Conservation (phyloP, 2,797 vertebrate species). For the Mormyrus hasselquistii region DNA sequence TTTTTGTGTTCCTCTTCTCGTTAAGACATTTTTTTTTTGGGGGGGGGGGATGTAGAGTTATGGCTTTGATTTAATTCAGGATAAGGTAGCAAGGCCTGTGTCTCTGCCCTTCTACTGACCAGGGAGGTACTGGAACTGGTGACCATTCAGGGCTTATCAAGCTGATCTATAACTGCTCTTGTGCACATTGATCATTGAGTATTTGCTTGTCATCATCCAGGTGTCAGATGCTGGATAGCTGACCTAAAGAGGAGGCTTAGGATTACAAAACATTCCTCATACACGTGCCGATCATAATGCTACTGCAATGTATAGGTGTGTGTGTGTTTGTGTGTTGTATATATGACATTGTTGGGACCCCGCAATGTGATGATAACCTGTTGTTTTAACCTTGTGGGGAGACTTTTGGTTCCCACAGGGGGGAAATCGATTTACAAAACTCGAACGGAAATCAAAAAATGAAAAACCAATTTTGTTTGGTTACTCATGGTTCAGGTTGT, state of each 20-base stretch:
- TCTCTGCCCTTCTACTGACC: not conserved
- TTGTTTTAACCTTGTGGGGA: not conserved
- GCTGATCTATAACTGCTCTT: not conserved
- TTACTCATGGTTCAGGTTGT: not conserved
- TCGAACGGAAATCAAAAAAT: not conserved
- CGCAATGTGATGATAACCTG: not conserved
- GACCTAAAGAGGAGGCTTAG: not conserved
- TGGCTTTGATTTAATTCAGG: constrained; percentile 1
- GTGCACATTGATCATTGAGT: not conserved
- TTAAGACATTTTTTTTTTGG: not conserved
- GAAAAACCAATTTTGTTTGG: not conserved
- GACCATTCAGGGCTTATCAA: not conserved
- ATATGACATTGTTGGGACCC: not conserved
- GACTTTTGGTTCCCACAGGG: not conserved
- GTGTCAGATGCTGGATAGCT: not conserved
- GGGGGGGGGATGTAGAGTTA: not conserved
- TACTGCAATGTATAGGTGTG: not conserved
- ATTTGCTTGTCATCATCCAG: not conserved
- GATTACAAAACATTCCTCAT: not conserved
- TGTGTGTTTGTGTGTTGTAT: not conserved
- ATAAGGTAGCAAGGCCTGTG: not conserved
- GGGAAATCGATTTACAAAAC: not conserved
- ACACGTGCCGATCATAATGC: not conserved
- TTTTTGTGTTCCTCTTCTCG: not conserved
- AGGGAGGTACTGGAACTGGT: not conserved